Percentiles rank a stretch among this genome's conserved stretches.
Evolutionary conservation across 2,113 vertebrate genomes (phyloP).

Genomic region (Dipodomys stephensi): DNA sequence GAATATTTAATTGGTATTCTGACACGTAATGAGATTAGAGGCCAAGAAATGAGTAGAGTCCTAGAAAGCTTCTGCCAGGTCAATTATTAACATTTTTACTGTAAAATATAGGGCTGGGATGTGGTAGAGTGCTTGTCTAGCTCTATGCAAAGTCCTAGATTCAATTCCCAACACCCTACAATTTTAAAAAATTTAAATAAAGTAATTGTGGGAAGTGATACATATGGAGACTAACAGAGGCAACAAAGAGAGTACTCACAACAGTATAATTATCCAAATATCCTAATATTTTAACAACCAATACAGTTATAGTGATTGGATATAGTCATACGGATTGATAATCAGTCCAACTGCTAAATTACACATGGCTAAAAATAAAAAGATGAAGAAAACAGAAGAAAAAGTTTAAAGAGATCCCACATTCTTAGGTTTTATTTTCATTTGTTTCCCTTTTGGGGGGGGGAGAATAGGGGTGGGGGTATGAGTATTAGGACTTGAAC

Average conservation of each 20-base stretch:
- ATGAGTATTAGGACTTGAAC: too few species aligned
- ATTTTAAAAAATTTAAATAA: neutral
- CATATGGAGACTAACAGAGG: neutral
- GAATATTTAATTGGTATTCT: constrained; percentile 46
- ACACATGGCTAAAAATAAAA: neutral
- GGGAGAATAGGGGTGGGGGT: too few species aligned
- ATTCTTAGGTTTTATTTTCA: neutral
- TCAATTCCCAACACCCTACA: too few species aligned
- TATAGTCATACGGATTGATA: neutral
- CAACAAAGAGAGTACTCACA: neutral
- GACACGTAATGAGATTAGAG: constrained; percentile 35
- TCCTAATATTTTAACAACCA: neutral
- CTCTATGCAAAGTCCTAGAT: too few species aligned
- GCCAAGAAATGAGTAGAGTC: neutral
- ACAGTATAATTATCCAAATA: neutral
- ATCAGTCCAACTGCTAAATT: neutral
- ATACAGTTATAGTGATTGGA: neutral
- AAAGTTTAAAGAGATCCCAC: neutral
- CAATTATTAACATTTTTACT: constrained; percentile 27
- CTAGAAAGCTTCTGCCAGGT: neutral
- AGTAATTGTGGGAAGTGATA: neutral
- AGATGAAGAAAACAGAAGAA: neutral
- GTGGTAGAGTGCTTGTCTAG: too few species aligned
- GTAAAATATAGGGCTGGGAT: neutral
- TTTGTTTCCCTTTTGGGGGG: too few species aligned